phyloP scores from a whole-genome alignment of 2,113 vertebrate genomes.

The Syngnathus scovelli region DNA sequence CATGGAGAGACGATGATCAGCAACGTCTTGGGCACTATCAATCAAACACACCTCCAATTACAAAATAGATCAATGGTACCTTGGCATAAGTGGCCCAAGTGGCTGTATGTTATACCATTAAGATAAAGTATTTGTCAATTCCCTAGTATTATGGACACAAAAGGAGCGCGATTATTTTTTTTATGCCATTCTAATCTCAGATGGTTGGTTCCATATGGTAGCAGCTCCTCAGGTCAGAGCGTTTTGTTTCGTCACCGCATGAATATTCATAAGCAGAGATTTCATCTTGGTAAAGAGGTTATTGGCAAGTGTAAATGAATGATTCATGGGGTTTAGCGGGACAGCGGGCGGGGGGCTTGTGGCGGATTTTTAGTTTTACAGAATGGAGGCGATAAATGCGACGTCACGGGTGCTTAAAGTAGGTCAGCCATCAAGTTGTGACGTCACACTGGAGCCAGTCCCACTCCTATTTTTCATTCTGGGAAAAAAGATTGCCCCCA shows the following conservation, averaged over 20 bases:
- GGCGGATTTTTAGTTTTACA: slow-evolving; percentile 7
- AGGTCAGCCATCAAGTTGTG: slow-evolving; percentile 57
- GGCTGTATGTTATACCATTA: too few relatives aligned
- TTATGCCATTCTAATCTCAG: neutral
- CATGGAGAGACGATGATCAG: neutral
- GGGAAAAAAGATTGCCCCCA: slow-evolving; percentile 20
- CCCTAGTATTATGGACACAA: too few relatives aligned
- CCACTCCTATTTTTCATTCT: neutral
- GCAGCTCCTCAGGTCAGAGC: slow-evolving; percentile 15
- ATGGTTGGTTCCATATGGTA: slow-evolving; percentile 29
- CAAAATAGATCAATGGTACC: too few relatives aligned
- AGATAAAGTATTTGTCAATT: too few relatives aligned
- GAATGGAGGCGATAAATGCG: slow-evolving; percentile 43
- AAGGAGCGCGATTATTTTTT: neutral
- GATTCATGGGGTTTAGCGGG: slow-evolving; percentile 9
- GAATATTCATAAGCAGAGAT: slow-evolving; percentile 52
- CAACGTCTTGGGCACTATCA: neutral
- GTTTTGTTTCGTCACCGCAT: slow-evolving; percentile 40
- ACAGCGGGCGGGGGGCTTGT: neutral
- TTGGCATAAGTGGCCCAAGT: too few relatives aligned
- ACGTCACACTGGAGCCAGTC: slow-evolving; percentile 48
- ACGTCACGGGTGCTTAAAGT: slow-evolving; percentile 55
- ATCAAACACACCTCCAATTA: too few relatives aligned
- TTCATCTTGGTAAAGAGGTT: slow-evolving; percentile 54
- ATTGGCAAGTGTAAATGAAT: slow-evolving; percentile 22